These are phyloP conservation scores for Hippopotamyrus pictus DNA, from an alignment of 2,797 vertebrate genomes.

Conservation along the genomic window DNA sequence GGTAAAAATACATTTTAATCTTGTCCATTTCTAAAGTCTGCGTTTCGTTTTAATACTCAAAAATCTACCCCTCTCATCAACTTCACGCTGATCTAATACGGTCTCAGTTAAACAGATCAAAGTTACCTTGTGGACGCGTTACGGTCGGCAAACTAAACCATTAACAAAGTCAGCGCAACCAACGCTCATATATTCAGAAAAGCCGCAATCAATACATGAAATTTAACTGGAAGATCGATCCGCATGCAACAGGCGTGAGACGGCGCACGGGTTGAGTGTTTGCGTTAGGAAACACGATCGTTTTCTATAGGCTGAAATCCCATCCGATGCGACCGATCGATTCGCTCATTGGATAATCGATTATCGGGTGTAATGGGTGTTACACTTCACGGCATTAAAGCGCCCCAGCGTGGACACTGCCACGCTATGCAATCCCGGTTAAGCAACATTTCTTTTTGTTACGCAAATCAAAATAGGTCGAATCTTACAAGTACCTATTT, in stretches of 20 bases:
- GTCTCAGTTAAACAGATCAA: not conserved
- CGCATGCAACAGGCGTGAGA: not conserved
- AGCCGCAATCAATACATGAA: not conserved
- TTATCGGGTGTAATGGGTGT: not conserved
- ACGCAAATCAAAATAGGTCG: not conserved
- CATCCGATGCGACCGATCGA: not conserved
- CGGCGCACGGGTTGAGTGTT: not conserved
- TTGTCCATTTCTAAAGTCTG: conserved; percentile 8
- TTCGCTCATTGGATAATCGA: conserved; percentile 16
- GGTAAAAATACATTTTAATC: conserved; percentile 13
- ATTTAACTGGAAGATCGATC: not conserved
- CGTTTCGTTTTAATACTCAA: not conserved
- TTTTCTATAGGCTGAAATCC: not conserved
- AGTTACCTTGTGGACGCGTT: not conserved
- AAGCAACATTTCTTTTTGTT: not conserved
- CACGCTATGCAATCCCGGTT: not conserved
- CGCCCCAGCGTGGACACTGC: not conserved
- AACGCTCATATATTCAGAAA: not conserved
- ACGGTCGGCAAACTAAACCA: not conserved
- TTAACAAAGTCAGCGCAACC: not conserved
- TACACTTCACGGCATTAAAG: not conserved
- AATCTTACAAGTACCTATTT: not conserved
- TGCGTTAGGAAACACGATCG: not conserved
- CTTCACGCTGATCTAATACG: not conserved
- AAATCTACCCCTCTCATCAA: not conserved